Percentiles rank a stretch among this genome's conserved stretches.
Evolutionary conservation across 2,888 invertebrate genomes (phyloP).

Genomic region (Erynnis tages): DNA sequence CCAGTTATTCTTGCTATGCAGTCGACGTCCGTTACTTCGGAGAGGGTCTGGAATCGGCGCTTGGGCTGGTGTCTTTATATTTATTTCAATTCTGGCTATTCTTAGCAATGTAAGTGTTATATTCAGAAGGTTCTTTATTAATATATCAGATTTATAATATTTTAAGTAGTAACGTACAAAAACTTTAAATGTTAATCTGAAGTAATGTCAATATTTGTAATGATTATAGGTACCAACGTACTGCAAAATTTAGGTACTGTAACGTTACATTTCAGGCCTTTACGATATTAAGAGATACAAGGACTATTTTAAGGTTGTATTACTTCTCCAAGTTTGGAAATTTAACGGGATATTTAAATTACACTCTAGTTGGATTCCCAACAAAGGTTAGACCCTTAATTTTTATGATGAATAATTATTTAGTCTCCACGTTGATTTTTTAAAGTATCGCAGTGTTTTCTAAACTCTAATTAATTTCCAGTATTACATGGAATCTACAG

Average conservation of each 20-base stretch:
- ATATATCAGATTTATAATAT: too few relatives aligned
- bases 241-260: too few relatives aligned
- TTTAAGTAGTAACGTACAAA: too few relatives aligned
- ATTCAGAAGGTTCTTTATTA: too few relatives aligned
- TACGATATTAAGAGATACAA: constrained; percentile 4
- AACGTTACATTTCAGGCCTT: constrained; percentile 6
- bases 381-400: constrained; percentile 7
- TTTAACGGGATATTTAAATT: constrained; percentile 4
- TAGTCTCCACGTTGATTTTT: too few relatives aligned
- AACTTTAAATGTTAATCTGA: too few relatives aligned
- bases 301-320: constrained; percentile 4
- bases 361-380: background rate
- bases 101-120: constrained; percentile 18
- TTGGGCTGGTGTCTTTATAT: constrained; percentile 30
- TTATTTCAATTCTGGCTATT: constrained; percentile 19
- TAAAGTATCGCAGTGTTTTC: too few relatives aligned
- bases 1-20: constrained; percentile 28
- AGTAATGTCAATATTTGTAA: too few relatives aligned
- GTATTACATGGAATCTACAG: constrained; percentile 6
- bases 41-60: constrained; percentile 30
- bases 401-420: too few relatives aligned
- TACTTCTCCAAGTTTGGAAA: background rate
- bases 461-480: background rate
- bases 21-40: constrained; percentile 33
- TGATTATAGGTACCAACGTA: background rate